Evolutionary conservation across 2,113 vertebrate genomes (phyloP), one percentile per base, ranked within the genome.

Genomic region (Mesocricetus auratus): DNA sequence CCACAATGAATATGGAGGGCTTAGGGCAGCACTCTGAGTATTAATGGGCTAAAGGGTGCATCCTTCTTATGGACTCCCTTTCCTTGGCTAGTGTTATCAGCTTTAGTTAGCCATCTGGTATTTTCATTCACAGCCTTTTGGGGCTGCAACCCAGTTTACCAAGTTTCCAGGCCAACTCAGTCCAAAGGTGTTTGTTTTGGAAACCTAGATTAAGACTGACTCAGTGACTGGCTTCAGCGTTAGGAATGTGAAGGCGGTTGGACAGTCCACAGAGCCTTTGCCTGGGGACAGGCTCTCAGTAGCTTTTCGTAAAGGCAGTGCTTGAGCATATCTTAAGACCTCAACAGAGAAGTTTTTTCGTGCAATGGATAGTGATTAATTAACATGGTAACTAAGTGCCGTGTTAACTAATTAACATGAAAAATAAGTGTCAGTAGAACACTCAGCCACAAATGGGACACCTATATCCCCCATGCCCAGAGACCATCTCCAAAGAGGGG

Each of bases 141-240:
- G 78, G 93, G 83, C 29, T 90, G 56, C 45, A 60, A 47, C 4
- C 17, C 39, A 21, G 13, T 29, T 7, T 79, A 75, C 64, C 86
- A 16, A 79, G 16, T 94, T 92, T 94, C 90, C 83, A 91, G 90
- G 86, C 15, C 74, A 77, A 68, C 78, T 92, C 78, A 47, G 45
- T 66, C 78, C 56, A 73, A 81, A 96, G 93, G 86, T 93, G 92
- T 95, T 73, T 83, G 47, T 77, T 96, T 91, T 60, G 82, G 96
- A 96, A 97, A 97, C 56, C 78, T n/a, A 89, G 64, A 89, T 62
- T 79, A 89, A 71, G 26, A 62, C 60, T 89, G 47, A 50, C 36
- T 94, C 8, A 1, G 33, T 1, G 10, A 47, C 60, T 53, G 10
- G 56, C 66, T 58, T 68, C 1, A 33, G 53, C n/a, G 1, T 93